Percentiles rank a stretch among this genome's conserved stretches.
phyloP scores from a whole-genome alignment of 2,113 vertebrate genomes.

The Xenopus borealis region DNA sequence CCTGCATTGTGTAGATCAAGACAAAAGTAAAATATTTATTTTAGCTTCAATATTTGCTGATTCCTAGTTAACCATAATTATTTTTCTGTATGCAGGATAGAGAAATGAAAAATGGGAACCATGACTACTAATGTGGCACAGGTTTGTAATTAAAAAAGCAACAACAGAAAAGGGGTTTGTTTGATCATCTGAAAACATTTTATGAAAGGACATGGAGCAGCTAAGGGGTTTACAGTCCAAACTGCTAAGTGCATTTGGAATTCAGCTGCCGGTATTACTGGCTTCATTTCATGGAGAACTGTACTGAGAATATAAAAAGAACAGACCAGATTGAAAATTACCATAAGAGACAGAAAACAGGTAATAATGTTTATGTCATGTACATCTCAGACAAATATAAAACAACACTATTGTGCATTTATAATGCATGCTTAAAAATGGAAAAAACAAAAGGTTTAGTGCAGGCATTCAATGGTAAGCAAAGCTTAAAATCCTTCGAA shows the following conservation, averaged over 20 bases:
- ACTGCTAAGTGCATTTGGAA: conserved; percentile 36
- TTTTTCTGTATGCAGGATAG: background rate
- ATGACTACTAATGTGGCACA: background rate
- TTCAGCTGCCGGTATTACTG: conserved; percentile 19
- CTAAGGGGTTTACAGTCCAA: conserved; percentile 13
- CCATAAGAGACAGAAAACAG: conserved; percentile 38
- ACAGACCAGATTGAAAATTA: conserved; percentile 49
- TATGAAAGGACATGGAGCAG: rapidly evolving
- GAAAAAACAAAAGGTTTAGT: too few relatives aligned
- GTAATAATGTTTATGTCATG: conserved; percentile 44
- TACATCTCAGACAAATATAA: conserved; percentile 39
- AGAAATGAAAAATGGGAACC: conserved; percentile 1
- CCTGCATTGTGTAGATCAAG: background rate
- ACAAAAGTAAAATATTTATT: conserved; percentile 1
- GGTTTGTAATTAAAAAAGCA: conserved; percentile 13
- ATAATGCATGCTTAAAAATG: conserved; percentile 34
- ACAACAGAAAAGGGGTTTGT: background rate
- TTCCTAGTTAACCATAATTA: background rate
- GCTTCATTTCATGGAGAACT: conserved; percentile 1
- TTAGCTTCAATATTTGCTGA: background rate
- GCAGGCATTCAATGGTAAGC: too few relatives aligned
- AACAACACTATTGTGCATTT: conserved; percentile 13
- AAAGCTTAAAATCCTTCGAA: too few relatives aligned
- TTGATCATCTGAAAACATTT: conserved; percentile 20
- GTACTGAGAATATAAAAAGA: conserved; percentile 24